Base-by-base conservation (phyloP, 2,888 invertebrate species). In the Mechanitis mazaeus region DNA sequence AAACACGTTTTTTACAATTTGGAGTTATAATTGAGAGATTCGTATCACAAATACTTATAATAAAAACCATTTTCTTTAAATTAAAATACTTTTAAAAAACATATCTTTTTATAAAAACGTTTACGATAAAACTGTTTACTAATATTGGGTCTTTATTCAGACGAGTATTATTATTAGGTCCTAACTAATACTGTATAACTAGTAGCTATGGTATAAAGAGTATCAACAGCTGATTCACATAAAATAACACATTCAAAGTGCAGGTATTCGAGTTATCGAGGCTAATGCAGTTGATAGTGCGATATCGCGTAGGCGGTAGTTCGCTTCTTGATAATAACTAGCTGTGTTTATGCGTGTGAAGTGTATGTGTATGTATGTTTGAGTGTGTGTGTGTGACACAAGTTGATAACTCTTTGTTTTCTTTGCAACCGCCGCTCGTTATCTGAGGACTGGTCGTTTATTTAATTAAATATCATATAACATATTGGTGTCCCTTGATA, bases 321-420 rank as follows among this genome's bases (percentile, higher is more conserved):
- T 64, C 64, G 68, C 66, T 62, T 55, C 61, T 53, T 73, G 75
- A 76, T 76, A 75, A 74, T 73, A 54, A 61, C 68, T 61, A 55
- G 55, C 62, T 35, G 20, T 33, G 54, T 28, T 56, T 59, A 42
- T 53, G 54, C 45, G 54, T 58, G 64, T 58, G 63, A 20, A 20
- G 20, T 61, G 55, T 58, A 54, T 63, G 58, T 50, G 54, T 58
- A 47, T 54, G 59, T 47, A 11, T 7, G 45, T 12, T 20, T 20
- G 45, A n/a, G 54, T 63, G 54, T 65, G 55, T 66, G 75, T 75
- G 68, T 75, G 73, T 78, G 76, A 78, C 77, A 74, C 73, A 72
- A 69, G 67, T 71, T 72, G 76, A 77, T 80, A 82, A 79, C 75
- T 83, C 80, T 83, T 82, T 86, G 83, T 86, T 85, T 84, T 84